phyloP scores from a whole-genome alignment of 2,113 vertebrate species.

The Narcine bancroftii region DNA sequence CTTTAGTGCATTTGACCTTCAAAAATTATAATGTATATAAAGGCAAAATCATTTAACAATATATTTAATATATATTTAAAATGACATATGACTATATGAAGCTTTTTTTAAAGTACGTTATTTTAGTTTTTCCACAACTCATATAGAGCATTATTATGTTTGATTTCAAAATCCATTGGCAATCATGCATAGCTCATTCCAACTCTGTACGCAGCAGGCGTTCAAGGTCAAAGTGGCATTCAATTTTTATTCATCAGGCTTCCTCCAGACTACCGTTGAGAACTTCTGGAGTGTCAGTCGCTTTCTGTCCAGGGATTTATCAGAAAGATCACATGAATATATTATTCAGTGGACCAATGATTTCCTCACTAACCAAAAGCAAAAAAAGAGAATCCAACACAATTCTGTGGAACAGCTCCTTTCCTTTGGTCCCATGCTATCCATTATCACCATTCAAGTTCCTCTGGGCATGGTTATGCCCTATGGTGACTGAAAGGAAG shows the following conservation, averaged over 20 bases:
- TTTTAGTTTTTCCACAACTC: too few relatives aligned
- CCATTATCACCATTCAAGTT: not conserved
- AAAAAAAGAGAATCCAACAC: not conserved
- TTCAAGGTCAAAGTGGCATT: not conserved
- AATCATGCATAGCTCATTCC: not conserved
- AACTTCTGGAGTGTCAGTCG: not conserved
- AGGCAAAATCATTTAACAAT: not conserved
- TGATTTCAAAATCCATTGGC: not conserved
- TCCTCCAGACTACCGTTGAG: not conserved
- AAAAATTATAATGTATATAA: not conserved
- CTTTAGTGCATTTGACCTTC: not conserved
- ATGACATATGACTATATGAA: not conserved
- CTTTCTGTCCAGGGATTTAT: not conserved
- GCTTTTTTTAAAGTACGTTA: too few relatives aligned
- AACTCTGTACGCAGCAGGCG: not conserved
- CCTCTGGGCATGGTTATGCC: not conserved
- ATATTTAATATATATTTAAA: not conserved
- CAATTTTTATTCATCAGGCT: not conserved
- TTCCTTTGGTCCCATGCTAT: not conserved
- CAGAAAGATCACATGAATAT: not conserved
- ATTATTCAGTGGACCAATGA: not conserved
- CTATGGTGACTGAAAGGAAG: not conserved
- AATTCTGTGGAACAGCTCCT: not conserved
- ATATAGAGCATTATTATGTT: too few relatives aligned
- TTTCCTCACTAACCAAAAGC: not conserved